phyloP scores from a whole-genome alignment of 2,797 vertebrate species.

The Acropternis orthonyx region DNA sequence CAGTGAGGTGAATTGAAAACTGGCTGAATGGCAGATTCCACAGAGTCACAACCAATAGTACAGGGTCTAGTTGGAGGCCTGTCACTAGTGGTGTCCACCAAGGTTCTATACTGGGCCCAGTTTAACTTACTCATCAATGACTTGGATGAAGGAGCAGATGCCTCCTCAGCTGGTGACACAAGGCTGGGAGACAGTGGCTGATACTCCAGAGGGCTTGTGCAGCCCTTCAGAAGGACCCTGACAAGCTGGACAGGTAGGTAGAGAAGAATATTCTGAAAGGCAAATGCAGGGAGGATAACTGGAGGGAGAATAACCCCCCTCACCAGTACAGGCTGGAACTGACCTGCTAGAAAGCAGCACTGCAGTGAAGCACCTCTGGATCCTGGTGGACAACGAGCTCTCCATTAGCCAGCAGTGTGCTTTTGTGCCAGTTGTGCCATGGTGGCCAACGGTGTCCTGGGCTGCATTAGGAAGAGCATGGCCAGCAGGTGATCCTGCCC shows the following conservation, averaged over 20 bases:
- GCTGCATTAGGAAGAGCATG: not conserved
- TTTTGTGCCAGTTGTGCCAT: not conserved
- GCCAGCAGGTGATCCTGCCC: not conserved
- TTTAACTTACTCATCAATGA: not conserved
- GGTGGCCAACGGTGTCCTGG: not conserved
- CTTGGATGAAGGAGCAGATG: not conserved
- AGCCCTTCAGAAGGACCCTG: not conserved
- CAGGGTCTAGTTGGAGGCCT: not conserved
- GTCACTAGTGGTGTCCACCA: not conserved
- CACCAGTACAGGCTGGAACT: not conserved
- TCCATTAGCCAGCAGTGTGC: not conserved
- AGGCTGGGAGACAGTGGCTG: not conserved
- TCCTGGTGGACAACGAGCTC: not conserved
- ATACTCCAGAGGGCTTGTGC: not conserved
- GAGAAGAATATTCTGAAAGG: not conserved
- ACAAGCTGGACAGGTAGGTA: not conserved
- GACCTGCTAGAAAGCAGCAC: not conserved
- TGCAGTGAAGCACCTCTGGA: not conserved
- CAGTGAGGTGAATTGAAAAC: not conserved
- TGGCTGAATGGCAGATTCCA: not conserved
- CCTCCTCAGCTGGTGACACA: not conserved
- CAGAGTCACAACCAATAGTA: not conserved
- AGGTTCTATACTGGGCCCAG: not conserved
- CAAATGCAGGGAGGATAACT: not conserved
- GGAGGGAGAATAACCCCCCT: not conserved